Percentiles rank a stretch among this genome's conserved stretches.
Evolutionary conservation across 2,888 invertebrate genomes (phyloP).

Genomic region (Dastarcus helophoroides): DNA sequence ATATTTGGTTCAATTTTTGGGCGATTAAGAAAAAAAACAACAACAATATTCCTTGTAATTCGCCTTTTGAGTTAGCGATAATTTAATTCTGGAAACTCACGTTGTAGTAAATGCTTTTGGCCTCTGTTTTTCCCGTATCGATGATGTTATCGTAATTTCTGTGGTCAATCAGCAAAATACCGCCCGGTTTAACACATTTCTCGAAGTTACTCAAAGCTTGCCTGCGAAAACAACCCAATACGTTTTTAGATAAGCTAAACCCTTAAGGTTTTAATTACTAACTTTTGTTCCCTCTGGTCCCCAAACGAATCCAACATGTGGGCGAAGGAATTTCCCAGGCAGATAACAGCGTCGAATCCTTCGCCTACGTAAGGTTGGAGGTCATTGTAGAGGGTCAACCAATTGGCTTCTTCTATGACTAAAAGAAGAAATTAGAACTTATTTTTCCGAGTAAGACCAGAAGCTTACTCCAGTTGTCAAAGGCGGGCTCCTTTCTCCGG

Average conservation of each 20-base stretch:
- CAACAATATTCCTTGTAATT: too few relatives aligned
- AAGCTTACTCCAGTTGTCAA: slow-evolving; percentile 72
- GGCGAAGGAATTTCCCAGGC: slow-evolving; percentile 84
- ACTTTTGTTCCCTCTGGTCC: slow-evolving; percentile 68
- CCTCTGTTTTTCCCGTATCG: slow-evolving; percentile 62
- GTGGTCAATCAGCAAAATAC: slow-evolving; percentile 75
- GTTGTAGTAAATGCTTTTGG: slow-evolving; percentile 81
- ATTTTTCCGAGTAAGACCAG: not conserved
- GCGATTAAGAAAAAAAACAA: too few relatives aligned
- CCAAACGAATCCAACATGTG: slow-evolving; percentile 72
- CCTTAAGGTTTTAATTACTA: slow-evolving; percentile 14
- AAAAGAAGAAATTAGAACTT: slow-evolving; percentile 11
- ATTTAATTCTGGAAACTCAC: too few relatives aligned
- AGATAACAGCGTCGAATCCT: slow-evolving; percentile 80
- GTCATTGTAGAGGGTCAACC: slow-evolving; percentile 71
- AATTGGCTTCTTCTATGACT: slow-evolving; percentile 89
- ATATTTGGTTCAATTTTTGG: slow-evolving; percentile 1
- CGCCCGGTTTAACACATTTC: slow-evolving; percentile 73
- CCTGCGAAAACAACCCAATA: slow-evolving; percentile 24
- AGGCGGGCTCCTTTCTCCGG: slow-evolving; percentile 61
- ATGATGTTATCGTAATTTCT: slow-evolving; percentile 80
- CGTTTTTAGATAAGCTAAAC: not conserved
- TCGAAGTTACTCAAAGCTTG: slow-evolving; percentile 71
- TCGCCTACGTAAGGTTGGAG: slow-evolving; percentile 50
- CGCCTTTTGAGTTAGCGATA: too few relatives aligned